A percentile compares a stretch with the other conserved stretches of the same genome.
Conservation (phyloP, 2,113 vertebrate genomes). For the Phyllostomus hastatus region DNA sequence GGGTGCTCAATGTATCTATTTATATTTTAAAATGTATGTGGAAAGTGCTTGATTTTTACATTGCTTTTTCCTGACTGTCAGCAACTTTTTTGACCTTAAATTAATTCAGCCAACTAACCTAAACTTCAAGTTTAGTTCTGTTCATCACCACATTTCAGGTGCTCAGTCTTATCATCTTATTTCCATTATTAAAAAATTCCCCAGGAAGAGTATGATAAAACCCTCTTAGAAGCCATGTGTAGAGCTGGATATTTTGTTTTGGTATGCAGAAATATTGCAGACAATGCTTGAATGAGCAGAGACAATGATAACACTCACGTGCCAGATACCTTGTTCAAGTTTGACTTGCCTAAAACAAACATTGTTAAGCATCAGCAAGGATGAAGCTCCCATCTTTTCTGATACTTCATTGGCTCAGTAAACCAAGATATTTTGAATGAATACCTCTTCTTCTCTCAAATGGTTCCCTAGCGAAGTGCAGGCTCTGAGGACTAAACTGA, state of each 20-base stretch:
- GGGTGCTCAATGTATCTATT: constrained; percentile 81
- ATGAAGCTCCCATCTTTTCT: neutral
- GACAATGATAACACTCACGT: neutral
- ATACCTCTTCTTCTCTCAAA: constrained; percentile 6
- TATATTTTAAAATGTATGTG: constrained; percentile 79
- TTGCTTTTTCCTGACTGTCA: constrained; percentile 69
- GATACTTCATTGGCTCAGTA: constrained; percentile 31
- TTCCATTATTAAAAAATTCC: constrained; percentile 34
- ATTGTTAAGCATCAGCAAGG: neutral
- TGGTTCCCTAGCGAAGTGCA: constrained; percentile 47
- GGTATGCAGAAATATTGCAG: neutral
- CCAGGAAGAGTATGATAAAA: neutral
- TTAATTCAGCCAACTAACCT: constrained; percentile 71
- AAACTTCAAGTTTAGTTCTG: constrained; percentile 55
- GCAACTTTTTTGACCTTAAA: constrained; percentile 76
- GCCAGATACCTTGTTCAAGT: neutral
- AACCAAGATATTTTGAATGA: constrained; percentile 26
- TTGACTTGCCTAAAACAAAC: constrained; percentile 16
- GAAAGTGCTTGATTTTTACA: constrained; percentile 77
- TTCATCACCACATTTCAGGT: constrained; percentile 67
- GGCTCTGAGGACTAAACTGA: constrained; percentile 43
- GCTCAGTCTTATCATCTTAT: constrained; percentile 62
- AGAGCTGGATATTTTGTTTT: neutral
- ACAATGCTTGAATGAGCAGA: neutral
- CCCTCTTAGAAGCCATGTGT: neutral